Base-by-base conservation (phyloP, 1,140 invertebrate species). In the Diorhabda elongata region DNA sequence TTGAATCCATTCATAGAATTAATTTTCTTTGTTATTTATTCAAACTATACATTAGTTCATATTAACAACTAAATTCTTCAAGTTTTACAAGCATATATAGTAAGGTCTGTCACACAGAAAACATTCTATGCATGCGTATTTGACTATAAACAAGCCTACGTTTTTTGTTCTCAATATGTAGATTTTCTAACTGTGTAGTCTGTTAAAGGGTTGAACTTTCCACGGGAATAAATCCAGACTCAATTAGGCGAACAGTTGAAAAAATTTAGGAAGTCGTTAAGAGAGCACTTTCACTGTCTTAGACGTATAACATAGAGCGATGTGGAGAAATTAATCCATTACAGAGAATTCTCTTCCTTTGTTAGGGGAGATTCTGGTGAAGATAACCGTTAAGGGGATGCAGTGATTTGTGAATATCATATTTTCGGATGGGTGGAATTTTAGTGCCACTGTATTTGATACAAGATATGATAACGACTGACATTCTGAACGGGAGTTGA, bases 321-420 rank as follows among this genome's bases (percentile, higher is more conserved):
- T 59, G 59, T 61, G 8, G 11, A 42, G 59, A 61, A 41, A 61
- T 61, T 61, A 61, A 61, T 61, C 59, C 26, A 61, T 61, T 61
- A 61, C 6, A 42, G 59, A 61, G 26, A 26, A 42, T 43, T 11
- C 9, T 5, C 59, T 52, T 52, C 47, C 47, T 52, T 52, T 52
- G 41, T 42, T 61, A 42, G 59, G 26, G 59, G 7, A 61, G n/a
- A 61, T 61, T 42, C 59, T 8, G 59, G 26, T 8, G 6, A 61
- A 61, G n/a, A 61, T 43, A 42, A 42, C 26, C 11, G 9, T 6
- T 60, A 42, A 56, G 47, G 67, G 59, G 59, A 43, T 41, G 59
- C 59, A 8, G 26, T 41, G 63, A 72, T 72, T 64, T 69, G 70
- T 65, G 59, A 56, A 61, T 11, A 42, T 61, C 58, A 44, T 26